Evolutionary conservation across 2,888 invertebrate genomes (phyloP).

Genomic region (Eupithecia insigniata): DNA sequence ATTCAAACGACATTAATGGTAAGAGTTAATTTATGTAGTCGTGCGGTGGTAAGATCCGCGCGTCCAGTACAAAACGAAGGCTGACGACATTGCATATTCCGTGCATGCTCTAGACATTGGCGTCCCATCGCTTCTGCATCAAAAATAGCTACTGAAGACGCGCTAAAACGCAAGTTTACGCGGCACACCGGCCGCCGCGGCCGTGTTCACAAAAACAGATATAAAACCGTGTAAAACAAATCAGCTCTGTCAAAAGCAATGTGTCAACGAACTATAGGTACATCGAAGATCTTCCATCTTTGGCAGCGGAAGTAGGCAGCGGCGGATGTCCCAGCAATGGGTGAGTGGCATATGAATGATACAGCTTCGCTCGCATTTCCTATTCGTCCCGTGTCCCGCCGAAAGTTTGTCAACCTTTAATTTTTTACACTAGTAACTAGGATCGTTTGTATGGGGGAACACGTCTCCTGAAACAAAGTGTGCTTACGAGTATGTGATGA

Average conservation of each 20-base stretch:
- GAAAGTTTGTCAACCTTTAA: constrained; percentile 83
- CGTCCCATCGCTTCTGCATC: constrained; percentile 82
- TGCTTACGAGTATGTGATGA: constrained; percentile 40
- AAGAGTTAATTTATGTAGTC: constrained; percentile 41
- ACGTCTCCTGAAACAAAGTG: constrained; percentile 42
- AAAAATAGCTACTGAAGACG: constrained; percentile 83
- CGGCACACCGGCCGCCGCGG: constrained; percentile 71
- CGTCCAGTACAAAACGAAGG: constrained; percentile 67
- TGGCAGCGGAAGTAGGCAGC: constrained; percentile 79
- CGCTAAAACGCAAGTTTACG: constrained; percentile 77
- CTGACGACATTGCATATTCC: constrained; percentile 83
- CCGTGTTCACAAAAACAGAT: constrained; percentile 55
- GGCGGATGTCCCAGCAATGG: constrained; percentile 83
- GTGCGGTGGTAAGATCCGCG: constrained; percentile 50
- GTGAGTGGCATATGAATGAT: constrained; percentile 82
- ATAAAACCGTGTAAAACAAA: constrained; percentile 43
- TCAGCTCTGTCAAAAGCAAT: constrained; percentile 18
- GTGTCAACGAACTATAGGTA: constrained; percentile 75
- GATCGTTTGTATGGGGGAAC: constrained; percentile 48
- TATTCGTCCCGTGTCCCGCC: constrained; percentile 79
- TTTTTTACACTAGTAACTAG: constrained; percentile 63
- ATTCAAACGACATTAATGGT: constrained; percentile 19
- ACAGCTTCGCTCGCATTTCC: constrained; percentile 77
- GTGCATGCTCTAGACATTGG: constrained; percentile 84
- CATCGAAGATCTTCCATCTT: constrained; percentile 80